Conservation (phyloP, 2,888 invertebrate genomes). For the Stenodera caucasica region DNA sequence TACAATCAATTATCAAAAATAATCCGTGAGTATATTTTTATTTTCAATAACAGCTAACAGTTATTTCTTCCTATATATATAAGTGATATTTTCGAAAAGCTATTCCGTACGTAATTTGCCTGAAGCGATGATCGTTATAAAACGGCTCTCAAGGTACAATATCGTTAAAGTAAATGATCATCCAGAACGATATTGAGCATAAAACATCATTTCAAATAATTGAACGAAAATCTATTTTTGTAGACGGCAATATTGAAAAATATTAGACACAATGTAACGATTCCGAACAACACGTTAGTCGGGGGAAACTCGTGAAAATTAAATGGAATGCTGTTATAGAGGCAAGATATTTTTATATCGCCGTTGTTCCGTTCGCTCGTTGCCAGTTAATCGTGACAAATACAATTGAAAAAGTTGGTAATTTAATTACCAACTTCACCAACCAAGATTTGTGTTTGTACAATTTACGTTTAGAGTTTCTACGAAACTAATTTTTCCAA, state of each 20-base stretch:
- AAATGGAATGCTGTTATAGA: too few relatives aligned
- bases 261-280: neutral
- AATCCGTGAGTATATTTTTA: neutral
- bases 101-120: constrained; percentile 8
- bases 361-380: neutral
- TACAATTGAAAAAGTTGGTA: constrained; percentile 3
- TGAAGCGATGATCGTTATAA: constrained; percentile 19
- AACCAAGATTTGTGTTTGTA: neutral
- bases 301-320: too few relatives aligned
- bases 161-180: constrained; percentile 28
- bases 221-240: constrained; percentile 11
- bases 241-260: neutral
- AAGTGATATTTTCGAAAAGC: neutral
- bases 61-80: too few relatives aligned
- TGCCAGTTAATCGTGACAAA: neutral
- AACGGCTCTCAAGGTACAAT: constrained; percentile 20
- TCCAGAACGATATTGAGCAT: constrained; percentile 14
- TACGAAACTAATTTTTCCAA: neutral
- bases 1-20: neutral
- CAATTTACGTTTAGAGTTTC: neutral
- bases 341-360: neutral
- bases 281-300: too few relatives aligned
- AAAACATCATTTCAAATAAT: constrained; percentile 25
- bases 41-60: too few relatives aligned
- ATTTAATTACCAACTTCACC: neutral